A percentile compares a stretch with the other conserved stretches of the same genome.
Conservation (phyloP, 2,113 vertebrate species). For the Oreochromis tanganicae region DNA sequence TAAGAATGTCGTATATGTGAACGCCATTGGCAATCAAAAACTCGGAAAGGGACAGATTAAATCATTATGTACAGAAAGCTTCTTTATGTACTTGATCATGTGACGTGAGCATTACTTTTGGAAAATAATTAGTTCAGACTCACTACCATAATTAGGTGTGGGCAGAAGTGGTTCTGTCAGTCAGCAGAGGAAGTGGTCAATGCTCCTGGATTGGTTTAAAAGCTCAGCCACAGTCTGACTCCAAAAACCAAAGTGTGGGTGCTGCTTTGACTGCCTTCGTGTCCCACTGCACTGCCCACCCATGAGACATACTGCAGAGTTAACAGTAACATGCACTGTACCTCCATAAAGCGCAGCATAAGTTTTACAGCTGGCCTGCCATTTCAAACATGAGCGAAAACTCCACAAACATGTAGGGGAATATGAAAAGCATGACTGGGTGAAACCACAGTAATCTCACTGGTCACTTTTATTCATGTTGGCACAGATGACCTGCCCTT, state of each 20-base stretch:
- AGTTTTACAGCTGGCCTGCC: neutral
- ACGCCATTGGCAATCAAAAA: neutral
- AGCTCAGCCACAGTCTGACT: neutral
- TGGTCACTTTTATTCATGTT: neutral
- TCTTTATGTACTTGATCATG: neutral
- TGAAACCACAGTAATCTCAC: neutral
- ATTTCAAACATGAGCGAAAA: neutral
- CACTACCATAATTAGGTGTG: neutral
- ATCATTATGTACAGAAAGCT: neutral
- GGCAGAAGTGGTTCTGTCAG: neutral
- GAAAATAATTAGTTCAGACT: neutral
- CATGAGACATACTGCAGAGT: neutral
- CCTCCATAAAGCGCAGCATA: neutral
- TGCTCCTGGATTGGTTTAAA: neutral
- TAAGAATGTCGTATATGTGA: neutral
- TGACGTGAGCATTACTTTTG: neutral
- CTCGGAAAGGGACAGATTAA: neutral
- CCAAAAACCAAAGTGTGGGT: neutral
- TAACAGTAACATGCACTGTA: neutral
- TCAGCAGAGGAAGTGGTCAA: neutral
- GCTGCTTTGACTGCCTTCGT: neutral
- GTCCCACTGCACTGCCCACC: neutral
- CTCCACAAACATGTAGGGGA: neutral
- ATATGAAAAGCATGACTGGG: neutral
- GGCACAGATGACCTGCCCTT: constrained; percentile 89